Evolutionary conservation across 2,888 invertebrate genomes (phyloP), one percentile per base, ranked within the genome.

Genomic region (Drosophila heteroneura): DNA sequence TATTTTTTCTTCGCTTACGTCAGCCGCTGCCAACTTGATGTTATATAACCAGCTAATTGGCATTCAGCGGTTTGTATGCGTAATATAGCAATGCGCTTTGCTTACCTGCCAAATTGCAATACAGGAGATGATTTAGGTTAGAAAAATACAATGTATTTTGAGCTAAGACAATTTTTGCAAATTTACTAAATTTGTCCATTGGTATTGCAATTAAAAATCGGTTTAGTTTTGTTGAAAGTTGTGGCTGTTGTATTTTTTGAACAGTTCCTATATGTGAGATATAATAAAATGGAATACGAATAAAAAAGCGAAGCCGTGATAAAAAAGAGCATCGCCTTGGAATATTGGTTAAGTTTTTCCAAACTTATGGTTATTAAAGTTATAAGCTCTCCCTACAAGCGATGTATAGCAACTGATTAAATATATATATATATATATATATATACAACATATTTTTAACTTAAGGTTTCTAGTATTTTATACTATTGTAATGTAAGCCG

Each of bases 1-100:
- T 61, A 54, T 74, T 53, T 41, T 62, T 71, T 14, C 9, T 10
- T 59, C 16, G 70, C 67, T 87, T 78, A 84, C 84, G 84, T 84
- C 82, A 84, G 67, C 22, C 12, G 35, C 39, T 16, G 66, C 28
- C 44, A 70, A 70, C 32, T 74, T 63, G 39, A 12, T 51, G 59
- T 80, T 86, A 77, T 62, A 61, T 71, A 86, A 28, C 19, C 32
- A 54, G 53, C 58, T 66, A 63, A 71, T 76, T 56, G 49, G 47
- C 57, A 39, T 22, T 22, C 39, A 51, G 30, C 51, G 47, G 32
- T 37, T 39, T 49, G 58, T 59, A 68, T 69, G 56, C 68, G 61
- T 53, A 68, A 68, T 68, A 59, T 30, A 51, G 14, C 3, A n/a
- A 35, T 57, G 7, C 5, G 7, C 12, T n/a, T 28, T 39, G 19